These are phyloP conservation scores for Drosophila nannoptera DNA, from an alignment of 1,140 invertebrate genomes.

Conservation along the genomic window DNA sequence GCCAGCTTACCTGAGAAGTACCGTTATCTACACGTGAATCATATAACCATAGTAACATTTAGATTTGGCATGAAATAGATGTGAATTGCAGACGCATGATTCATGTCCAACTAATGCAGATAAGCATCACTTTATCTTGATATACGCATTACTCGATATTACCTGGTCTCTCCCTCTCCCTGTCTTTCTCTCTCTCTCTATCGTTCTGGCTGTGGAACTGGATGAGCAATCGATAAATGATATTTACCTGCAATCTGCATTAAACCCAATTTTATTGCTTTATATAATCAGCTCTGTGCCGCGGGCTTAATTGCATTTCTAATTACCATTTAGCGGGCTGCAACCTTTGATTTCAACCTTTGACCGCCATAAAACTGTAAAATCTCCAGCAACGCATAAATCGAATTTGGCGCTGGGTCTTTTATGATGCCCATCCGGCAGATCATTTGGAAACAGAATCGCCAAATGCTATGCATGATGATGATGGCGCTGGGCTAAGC, in stretches of 20 bases:
- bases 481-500: slow-evolving; percentile 61
- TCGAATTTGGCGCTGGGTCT: slow-evolving; percentile 64
- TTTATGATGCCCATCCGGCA: slow-evolving; percentile 52
- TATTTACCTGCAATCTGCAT: neutral
- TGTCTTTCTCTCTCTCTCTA: no score
- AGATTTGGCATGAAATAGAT: neutral
- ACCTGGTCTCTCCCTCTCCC: no score
- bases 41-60: no score
- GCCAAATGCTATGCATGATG: slow-evolving; percentile 41
- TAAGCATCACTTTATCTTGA: slow-evolving; percentile 15
- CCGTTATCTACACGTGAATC: no score
- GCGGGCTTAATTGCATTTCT: slow-evolving; percentile 41
- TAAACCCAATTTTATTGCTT: neutral
- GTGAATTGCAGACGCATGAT: slow-evolving; percentile 2
- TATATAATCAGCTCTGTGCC: slow-evolving; percentile 31
- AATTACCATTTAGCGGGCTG: slow-evolving; percentile 38
- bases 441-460: slow-evolving; percentile 37
- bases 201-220: no score
- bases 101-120: slow-evolving; percentile 4
- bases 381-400: slow-evolving; percentile 62
- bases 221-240: neutral
- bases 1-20: no score
- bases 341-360: slow-evolving; percentile 15
- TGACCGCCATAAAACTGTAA: slow-evolving; percentile 31
- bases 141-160: no score